Evolutionary conservation across 2,113 vertebrate species (phyloP).

Genomic region (Panthera leo): DNA sequence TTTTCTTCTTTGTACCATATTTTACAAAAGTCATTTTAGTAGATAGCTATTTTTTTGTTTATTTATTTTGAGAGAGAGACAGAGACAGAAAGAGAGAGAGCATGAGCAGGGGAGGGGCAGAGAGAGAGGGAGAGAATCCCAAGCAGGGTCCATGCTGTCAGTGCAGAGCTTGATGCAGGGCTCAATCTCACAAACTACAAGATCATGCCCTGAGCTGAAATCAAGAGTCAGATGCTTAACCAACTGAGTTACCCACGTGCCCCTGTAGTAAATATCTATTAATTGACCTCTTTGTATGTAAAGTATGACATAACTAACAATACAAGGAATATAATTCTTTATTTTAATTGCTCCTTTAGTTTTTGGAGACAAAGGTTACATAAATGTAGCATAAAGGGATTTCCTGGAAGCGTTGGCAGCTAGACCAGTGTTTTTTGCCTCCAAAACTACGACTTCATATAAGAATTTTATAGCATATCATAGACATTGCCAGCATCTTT

Average conservation of each 20-base stretch:
- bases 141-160: no score
- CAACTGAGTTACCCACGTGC: no score
- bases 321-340: neutral
- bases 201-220: no score
- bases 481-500: neutral
- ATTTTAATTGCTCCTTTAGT: slow-evolving; percentile 14
- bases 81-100: no score
- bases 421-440: neutral
- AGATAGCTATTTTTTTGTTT: neutral
- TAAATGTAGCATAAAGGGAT: neutral
- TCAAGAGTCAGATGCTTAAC: no score
- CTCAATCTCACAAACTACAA: no score
- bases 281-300: neutral
- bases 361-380: neutral
- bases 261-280: neutral
- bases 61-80: no score
- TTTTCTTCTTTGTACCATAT: slow-evolving; percentile 5
- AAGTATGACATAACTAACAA: neutral
- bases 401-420: neutral
- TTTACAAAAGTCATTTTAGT: neutral
- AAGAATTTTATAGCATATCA: neutral
- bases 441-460: neutral
- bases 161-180: no score
- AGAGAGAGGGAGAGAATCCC: no score
- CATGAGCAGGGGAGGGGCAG: no score